phyloP scores from a whole-genome alignment of 2,113 vertebrate species.

The Zosterops japonicus region DNA sequence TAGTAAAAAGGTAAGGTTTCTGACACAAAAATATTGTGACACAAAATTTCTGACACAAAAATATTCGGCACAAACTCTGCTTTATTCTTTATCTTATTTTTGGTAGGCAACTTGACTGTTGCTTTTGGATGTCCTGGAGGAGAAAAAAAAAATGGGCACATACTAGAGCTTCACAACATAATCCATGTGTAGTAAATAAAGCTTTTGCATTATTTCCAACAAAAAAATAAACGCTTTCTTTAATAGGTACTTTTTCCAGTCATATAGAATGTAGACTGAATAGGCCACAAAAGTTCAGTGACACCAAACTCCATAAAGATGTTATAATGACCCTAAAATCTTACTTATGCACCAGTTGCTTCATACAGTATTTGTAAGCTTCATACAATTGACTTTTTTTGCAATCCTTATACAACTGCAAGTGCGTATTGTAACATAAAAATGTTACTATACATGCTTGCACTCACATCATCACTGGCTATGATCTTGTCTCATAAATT shows the following conservation, averaged over 20 bases:
- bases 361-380: slow-evolving; percentile 4
- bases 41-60: background rate
- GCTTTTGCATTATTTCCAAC: background rate
- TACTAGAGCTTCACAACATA: background rate
- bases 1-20: background rate
- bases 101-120: background rate
- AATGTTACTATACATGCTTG: background rate
- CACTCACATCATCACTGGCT: slow-evolving; percentile 20
- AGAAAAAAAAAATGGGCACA: background rate
- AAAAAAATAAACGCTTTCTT: background rate
- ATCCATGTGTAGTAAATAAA: background rate
- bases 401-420: background rate
- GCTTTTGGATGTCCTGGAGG: background rate
- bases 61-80: background rate
- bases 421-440: background rate
- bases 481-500: slow-evolving; percentile 66
- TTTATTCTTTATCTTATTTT: background rate
- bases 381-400: background rate
- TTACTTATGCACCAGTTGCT: background rate
- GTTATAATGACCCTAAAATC: background rate
- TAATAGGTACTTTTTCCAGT: background rate
- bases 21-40: background rate
- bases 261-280: background rate
- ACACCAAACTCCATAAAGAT: background rate
- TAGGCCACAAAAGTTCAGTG: background rate